Percentiles rank a stretch among this genome's conserved stretches.
These are phyloP conservation scores for Nectonema munidae DNA, from an alignment of 2,888 invertebrate genomes.

Conservation along the genomic window DNA sequence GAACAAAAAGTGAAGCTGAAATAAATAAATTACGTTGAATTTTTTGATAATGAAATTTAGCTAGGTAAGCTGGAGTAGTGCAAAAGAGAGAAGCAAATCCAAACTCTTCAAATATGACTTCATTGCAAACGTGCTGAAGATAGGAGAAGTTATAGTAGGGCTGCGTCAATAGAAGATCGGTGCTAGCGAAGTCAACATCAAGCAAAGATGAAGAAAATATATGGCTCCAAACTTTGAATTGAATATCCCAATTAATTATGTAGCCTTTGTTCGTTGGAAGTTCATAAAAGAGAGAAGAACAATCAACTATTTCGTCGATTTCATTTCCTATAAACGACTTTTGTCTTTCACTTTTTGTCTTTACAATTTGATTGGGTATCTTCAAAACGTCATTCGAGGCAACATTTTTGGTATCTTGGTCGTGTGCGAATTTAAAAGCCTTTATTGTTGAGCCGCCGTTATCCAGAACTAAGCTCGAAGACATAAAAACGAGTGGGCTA, in stretches of 20 bases:
- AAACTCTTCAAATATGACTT: slow-evolving; percentile 88
- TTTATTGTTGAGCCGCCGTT: slow-evolving; percentile 63
- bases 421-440: slow-evolving; percentile 33
- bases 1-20: no score
- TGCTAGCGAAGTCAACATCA: slow-evolving; percentile 28
- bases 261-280: slow-evolving; percentile 69
- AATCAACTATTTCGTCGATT: slow-evolving; percentile 75
- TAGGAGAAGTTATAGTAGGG: slow-evolving; percentile 66
- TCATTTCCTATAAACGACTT: slow-evolving; percentile 69
- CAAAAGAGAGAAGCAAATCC: slow-evolving; percentile 40
- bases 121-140: slow-evolving; percentile 63
- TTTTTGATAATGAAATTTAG: not conserved
- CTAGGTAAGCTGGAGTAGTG: slow-evolving; percentile 16
- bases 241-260: slow-evolving; percentile 69
- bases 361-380: slow-evolving; percentile 77
- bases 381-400: slow-evolving; percentile 23
- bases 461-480: slow-evolving; percentile 42
- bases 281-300: slow-evolving; percentile 66
- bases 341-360: slow-evolving; percentile 74
- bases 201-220: slow-evolving; percentile 42
- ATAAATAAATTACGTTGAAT: no score
- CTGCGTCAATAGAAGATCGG: slow-evolving; percentile 55
- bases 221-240: slow-evolving; percentile 71
- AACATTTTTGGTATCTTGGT: slow-evolving; percentile 32
- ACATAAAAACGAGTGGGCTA: no score